Conservation (phyloP, 2,113 vertebrate genomes). For the Gasterosteus nipponicus region DNA sequence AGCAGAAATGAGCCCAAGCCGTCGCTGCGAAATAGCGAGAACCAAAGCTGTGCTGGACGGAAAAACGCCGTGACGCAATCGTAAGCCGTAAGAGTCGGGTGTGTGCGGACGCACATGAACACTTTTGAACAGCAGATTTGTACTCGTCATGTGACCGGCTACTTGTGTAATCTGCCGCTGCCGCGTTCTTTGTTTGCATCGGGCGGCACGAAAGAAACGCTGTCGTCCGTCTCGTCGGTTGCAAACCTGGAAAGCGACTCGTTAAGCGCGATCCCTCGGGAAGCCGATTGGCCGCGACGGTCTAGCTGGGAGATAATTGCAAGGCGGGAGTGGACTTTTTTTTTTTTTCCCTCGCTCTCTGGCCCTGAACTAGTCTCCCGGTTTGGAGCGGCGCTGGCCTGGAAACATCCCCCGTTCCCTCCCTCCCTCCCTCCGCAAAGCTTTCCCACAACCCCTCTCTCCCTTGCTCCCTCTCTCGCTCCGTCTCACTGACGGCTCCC, state of each 20-base stretch:
- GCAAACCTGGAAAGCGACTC: conserved; percentile 29
- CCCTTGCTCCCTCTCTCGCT: conserved; percentile 60
- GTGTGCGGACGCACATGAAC: conserved; percentile 21
- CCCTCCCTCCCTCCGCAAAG: conserved; percentile 36
- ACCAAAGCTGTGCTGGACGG: not conserved
- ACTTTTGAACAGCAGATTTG: conserved; percentile 55
- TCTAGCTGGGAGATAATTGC: conserved; percentile 68
- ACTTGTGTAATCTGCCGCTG: conserved; percentile 33
- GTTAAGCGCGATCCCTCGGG: conserved; percentile 32
- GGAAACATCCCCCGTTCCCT: conserved; percentile 47
- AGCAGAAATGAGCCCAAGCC: not conserved
- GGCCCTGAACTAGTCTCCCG: conserved; percentile 38
- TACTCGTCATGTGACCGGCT: conserved; percentile 53
- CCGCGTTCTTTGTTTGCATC: conserved; percentile 4
- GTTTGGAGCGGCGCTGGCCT: conserved; percentile 57
- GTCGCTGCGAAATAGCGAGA: not conserved
- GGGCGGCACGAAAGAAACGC: conserved; percentile 1
- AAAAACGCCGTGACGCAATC: conserved; percentile 1
- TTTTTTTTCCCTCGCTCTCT: conserved; percentile 44
- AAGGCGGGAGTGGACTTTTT: conserved; percentile 40
- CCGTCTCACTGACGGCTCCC: conserved; percentile 66
- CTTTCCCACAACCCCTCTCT: conserved; percentile 66
- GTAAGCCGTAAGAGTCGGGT: conserved; percentile 27
- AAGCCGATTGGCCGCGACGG: conserved; percentile 64
- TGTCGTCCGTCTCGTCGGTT: conserved; percentile 1